Conservation (phyloP, 2,797 vertebrate species). For the Eurystomus glaucurus region DNA sequence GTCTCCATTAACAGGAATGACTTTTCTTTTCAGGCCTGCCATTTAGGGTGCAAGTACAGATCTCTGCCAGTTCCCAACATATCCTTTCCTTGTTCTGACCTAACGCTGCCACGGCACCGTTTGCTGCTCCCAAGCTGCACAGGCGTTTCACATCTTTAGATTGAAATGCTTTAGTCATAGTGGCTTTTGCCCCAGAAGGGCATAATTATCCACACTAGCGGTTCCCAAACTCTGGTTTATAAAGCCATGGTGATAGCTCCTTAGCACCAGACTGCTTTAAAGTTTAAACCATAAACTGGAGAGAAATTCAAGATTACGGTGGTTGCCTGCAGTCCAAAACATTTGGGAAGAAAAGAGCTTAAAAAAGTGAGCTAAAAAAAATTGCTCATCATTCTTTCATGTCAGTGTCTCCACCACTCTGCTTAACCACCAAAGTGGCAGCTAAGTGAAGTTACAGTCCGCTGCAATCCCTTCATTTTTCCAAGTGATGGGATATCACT, state of each 20-base stretch:
- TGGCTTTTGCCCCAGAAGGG: background rate
- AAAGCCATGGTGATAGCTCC: background rate
- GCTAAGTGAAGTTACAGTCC: background rate
- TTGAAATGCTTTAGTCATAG: background rate
- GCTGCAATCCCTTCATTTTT: background rate
- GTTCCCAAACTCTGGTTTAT: background rate
- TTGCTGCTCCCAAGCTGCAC: background rate
- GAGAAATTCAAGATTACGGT: background rate
- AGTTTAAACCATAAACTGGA: background rate
- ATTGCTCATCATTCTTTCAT: background rate
- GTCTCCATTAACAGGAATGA: background rate
- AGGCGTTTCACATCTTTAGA: background rate
- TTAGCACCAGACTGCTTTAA: background rate
- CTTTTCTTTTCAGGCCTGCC: background rate
- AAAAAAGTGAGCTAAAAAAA: background rate
- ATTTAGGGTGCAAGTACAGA: background rate
- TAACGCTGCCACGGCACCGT: accelerated
- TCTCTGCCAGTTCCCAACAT: background rate
- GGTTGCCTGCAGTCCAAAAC: background rate
- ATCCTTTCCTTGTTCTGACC: background rate
- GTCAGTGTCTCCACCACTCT: background rate
- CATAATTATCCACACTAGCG: background rate
- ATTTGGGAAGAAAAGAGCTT: background rate
- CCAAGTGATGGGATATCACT: background rate
- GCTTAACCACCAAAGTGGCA: background rate